A percentile compares a stretch with the other conserved stretches of the same genome.
These are phyloP conservation scores for Strix uralensis DNA, from an alignment of 2,113 vertebrate genomes.

Conservation along the genomic window DNA sequence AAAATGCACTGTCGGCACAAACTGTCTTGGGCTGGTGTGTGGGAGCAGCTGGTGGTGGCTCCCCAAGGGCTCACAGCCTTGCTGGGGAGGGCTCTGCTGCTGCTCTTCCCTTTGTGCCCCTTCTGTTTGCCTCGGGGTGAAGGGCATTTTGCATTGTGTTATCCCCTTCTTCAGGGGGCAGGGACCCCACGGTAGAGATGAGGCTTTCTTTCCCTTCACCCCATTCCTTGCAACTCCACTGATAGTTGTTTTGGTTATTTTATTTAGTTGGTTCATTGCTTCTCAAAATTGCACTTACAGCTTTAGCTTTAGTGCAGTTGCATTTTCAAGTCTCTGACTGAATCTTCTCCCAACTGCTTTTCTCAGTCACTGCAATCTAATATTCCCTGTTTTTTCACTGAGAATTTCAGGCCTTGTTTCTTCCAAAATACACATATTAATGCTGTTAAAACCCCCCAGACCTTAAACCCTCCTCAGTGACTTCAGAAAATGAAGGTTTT, in stretches of 20 bases:
- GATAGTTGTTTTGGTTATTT: neutral
- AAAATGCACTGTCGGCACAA: rapidly evolving
- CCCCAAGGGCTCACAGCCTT: rapidly evolving
- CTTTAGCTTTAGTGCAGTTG: neutral
- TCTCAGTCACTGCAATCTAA: neutral
- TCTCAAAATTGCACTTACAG: neutral
- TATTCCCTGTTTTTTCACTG: neutral
- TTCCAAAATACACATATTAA: constrained; percentile 38
- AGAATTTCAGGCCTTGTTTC: neutral
- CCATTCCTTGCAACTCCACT: neutral
- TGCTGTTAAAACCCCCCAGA: neutral
- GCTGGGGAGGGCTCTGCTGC: neutral
- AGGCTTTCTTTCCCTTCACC: neutral
- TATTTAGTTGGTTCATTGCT: neutral
- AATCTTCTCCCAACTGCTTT: neutral
- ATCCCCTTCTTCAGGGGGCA: neutral
- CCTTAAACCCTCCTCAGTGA: neutral
- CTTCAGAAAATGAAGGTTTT: neutral
- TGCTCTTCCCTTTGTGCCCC: neutral
- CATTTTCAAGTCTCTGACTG: neutral
- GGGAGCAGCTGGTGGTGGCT: rapidly evolving
- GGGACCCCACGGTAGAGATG: neutral
- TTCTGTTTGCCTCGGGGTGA: neutral
- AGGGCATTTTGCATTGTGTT: neutral
- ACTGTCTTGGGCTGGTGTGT: rapidly evolving